Evolutionary conservation across 2,797 vertebrate genomes (phyloP).

Genomic region (Pangasius macronema): DNA sequence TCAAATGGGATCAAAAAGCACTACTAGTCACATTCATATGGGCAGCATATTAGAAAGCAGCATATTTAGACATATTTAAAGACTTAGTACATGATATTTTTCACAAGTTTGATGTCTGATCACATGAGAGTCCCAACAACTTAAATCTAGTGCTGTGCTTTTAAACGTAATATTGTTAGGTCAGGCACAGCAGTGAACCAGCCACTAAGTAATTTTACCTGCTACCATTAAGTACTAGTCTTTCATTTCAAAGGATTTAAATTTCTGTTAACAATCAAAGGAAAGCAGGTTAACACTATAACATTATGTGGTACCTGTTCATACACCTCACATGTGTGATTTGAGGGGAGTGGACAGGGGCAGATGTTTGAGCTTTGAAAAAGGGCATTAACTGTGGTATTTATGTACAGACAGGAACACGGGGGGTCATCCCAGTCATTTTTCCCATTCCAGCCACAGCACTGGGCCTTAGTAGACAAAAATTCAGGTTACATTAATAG

Average conservation of each 20-base stretch:
- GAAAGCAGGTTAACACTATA: background rate
- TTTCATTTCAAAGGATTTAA: background rate
- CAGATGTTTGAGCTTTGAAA: background rate
- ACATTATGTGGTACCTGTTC: conserved; percentile 18
- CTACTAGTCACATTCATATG: background rate
- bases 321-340: background rate
- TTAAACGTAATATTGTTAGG: background rate
- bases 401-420: conserved; percentile 45
- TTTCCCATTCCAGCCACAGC: conserved; percentile 55
- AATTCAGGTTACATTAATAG: background rate
- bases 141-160: background rate
- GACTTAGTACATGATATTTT: background rate
- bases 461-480: conserved; percentile 41
- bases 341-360: accelerated
- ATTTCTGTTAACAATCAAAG: background rate
- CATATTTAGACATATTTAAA: background rate
- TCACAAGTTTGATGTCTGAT: background rate
- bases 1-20: background rate
- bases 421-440: accelerated
- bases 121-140: background rate
- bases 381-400: background rate
- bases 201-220: background rate
- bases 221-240: background rate
- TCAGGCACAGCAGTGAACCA: background rate
- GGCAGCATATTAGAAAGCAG: background rate